Base-by-base conservation (phyloP, 2,113 vertebrate species). In the Oncorhynchus tshawytscha region DNA sequence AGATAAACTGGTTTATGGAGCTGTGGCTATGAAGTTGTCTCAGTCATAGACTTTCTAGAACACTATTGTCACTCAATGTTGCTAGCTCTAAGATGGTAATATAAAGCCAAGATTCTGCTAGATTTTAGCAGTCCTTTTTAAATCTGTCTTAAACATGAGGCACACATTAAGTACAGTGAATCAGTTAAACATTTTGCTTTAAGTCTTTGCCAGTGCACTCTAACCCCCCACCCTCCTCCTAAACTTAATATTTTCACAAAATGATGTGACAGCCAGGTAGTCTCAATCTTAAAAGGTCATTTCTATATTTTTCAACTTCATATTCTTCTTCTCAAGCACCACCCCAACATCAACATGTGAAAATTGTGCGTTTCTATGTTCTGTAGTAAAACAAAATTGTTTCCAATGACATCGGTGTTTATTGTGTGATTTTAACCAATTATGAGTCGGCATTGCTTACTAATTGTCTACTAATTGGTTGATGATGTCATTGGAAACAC, bases 221-320 rank as follows among this genome's bases (percentile, higher is more conserved):
- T 18, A 57, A 57, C 13, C 16, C 4, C 16, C 18, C 16, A 57
- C 54, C 18, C 54, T 4, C 13, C 54, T 20, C 15, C 18, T 57
- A 5, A 6, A 57, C 3, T 57, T 20, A 20, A 57, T 57, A 22
- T 62, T 78, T 79, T 83, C 86, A 85, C 87, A 88, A 75, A 84
- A 77, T 25, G 34, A 83, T 76, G 31, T 4, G 66, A 74, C 72
- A 70, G 75, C 71, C 74, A 73, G 45, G 78, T 39, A 48, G 59
- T 75, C 65, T 71, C 29, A 0, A 12, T 68, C 49, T 54, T 54
- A 13, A 54, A 45, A 9, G 39, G 39, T 9, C 0, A 45, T 45
- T 2, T 45, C 39, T 9, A 9, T 2, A 45, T 45, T 45, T 45
- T 45, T 11, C 39, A 45, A 45, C 39, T 9, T 45, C 2, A 11